Base-by-base conservation (phyloP, 2,888 invertebrate genomes). In the Leptinotarsa peninsularis region DNA sequence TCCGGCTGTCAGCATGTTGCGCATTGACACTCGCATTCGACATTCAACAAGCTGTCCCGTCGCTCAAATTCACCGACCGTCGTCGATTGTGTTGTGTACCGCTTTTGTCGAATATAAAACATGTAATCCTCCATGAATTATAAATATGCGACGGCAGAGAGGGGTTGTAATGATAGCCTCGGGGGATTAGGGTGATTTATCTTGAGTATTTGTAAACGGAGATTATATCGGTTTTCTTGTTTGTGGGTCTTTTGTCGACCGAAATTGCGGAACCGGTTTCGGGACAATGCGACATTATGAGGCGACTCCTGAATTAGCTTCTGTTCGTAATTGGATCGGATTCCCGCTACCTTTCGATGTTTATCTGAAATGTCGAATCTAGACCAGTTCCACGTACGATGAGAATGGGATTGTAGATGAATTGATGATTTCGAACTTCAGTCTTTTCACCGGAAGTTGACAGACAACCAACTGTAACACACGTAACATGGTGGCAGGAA, bases 91-190 rank as follows among this genome's bases (percentile, higher is more conserved):
- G 82, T 84, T 83, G 80, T 15, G 58, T 58, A 58, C 83, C 81
- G 81, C 81, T 82, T 81, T 84, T 85, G 84, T 84, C 83, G 82
- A 84, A 85, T 85, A 85, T 85, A 85, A 86, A 85, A 86, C 85
- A 83, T 86, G 87, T 87, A 87, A 87, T 87, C 87, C 86, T 82
- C 83, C 82, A 84, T 84, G 85, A 84, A 86, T 85, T 87, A 86
- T 85, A 86, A 86, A 86, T 85, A 85, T 83, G 83, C 83, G 82
- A 80, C 82, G 78, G 77, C 58, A 72, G 52, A 60, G 74, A 78
- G 83, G 83, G 83, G 80, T 82, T 80, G 81, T 84, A 85, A 85
- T 84, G 85, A 85, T 84, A 83, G 84, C 83, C 82, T 79, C 77
- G 80, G 82, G 77, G 85, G 86, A 86, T 86, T 86, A 86, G 84